Conservation (phyloP, 2,888 invertebrate genomes). For the Pseudoips prasinana region DNA sequence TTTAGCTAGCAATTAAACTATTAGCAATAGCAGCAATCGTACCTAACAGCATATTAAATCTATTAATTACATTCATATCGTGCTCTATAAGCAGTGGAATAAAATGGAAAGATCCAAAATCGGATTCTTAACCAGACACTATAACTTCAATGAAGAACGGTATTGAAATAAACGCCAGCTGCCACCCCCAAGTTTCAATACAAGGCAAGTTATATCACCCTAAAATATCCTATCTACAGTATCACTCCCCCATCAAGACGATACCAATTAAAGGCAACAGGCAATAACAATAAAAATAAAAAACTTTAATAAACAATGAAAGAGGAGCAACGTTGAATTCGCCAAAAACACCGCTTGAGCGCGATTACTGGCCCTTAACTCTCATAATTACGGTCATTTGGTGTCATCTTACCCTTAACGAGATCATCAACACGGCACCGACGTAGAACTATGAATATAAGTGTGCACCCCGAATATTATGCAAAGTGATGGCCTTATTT, state of each 20-base stretch:
- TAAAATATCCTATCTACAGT: background rate
- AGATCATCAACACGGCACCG: conserved; percentile 58
- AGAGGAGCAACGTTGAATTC: conserved; percentile 57
- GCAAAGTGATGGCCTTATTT: too few species aligned
- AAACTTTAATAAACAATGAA: conserved; percentile 72
- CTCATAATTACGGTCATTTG: conserved; percentile 74
- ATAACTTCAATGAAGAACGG: too few species aligned
- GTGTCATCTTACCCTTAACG: conserved; percentile 77
- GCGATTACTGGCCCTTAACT: conserved; percentile 64
- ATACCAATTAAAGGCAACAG: conserved; percentile 46
- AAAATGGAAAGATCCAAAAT: too few species aligned
- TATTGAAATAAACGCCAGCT: too few species aligned
- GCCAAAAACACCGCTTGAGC: conserved; percentile 53
- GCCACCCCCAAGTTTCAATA: too few species aligned
- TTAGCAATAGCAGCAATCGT: too few species aligned
- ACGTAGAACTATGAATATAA: conserved; percentile 37
- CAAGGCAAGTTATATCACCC: background rate
- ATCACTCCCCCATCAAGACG: conserved; percentile 17
- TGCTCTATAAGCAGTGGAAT: too few species aligned
- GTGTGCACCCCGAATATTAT: conserved; percentile 20
- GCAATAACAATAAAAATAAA: conserved; percentile 64
- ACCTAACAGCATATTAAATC: too few species aligned
- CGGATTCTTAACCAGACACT: too few species aligned
- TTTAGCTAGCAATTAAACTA: too few species aligned
- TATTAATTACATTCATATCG: too few species aligned